These are phyloP conservation scores for Microtus pennsylvanicus DNA, from an alignment of 2,113 vertebrate species.

Conservation along the genomic window DNA sequence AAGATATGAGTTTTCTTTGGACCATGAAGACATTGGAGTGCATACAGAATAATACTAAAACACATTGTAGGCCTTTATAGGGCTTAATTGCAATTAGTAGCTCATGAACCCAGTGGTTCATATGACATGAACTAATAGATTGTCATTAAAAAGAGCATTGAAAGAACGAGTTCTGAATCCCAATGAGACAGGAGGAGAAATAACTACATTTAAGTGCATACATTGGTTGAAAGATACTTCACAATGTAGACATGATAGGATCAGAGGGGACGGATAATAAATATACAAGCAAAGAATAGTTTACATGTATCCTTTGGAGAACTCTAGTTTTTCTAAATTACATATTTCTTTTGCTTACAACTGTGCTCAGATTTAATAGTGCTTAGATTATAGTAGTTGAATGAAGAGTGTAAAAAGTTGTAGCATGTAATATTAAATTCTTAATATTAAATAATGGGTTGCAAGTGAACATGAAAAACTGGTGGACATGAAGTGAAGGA, in stretches of 20 bases:
- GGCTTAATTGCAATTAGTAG: background rate
- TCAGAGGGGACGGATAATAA: background rate
- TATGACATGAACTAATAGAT: background rate
- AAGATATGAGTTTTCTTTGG: too few relatives aligned
- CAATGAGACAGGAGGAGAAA: background rate
- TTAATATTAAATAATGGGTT: background rate
- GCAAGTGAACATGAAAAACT: background rate
- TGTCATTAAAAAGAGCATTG: accelerated
- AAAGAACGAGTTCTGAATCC: background rate
- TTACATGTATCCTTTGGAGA: background rate
- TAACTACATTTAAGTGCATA: background rate
- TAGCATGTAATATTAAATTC: background rate
- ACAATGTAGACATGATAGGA: background rate
- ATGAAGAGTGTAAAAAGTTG: background rate
- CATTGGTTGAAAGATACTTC: background rate
- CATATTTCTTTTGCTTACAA: background rate
- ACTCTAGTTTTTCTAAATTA: background rate
- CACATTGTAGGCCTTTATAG: background rate
- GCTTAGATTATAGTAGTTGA: background rate
- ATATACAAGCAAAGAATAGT: background rate
- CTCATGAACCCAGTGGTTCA: background rate
- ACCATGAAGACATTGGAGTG: background rate
- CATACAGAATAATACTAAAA: background rate
- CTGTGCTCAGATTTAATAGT: background rate
- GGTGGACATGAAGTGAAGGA: too few relatives aligned